Conservation (phyloP, 2,113 vertebrate genomes). For the Solea solea region DNA sequence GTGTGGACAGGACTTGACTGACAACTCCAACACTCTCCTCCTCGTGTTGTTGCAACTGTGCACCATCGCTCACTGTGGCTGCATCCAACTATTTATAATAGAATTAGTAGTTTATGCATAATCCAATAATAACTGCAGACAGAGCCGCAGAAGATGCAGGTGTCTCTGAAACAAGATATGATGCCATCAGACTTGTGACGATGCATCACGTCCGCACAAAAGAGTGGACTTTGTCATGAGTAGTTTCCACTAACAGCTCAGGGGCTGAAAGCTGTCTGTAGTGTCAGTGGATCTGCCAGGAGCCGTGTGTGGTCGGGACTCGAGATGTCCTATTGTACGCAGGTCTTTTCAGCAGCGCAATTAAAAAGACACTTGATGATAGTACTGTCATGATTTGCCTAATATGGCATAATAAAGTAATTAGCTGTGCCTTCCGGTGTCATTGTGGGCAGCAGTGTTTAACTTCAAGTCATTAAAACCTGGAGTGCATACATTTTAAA, state of each 20-base stretch:
- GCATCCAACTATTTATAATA: conserved; percentile 5
- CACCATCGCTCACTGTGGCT: background rate
- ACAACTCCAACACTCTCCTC: background rate
- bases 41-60: no score
- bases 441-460: background rate
- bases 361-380: conserved; percentile 44
- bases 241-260: conserved; percentile 53
- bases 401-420: background rate
- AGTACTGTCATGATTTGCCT: conserved; percentile 1
- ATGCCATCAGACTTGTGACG: conserved; percentile 17
- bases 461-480: background rate
- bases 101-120: background rate
- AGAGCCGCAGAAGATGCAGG: conserved; percentile 18
- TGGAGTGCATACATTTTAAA: no score
- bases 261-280: conserved; percentile 48
- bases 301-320: conserved; percentile 23
- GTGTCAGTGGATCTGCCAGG: conserved; percentile 36
- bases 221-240: conserved; percentile 43
- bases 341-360: conserved; percentile 11
- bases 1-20: background rate
- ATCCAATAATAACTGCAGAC: background rate
- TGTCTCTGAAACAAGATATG: conserved; percentile 59
- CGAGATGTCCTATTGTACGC: conserved; percentile 35
- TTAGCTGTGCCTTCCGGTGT: background rate
- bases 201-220: conserved; percentile 43